These are phyloP conservation scores for Tokudaia muenninki DNA, from an alignment of 2,797 vertebrate species.

Conservation along the genomic window DNA sequence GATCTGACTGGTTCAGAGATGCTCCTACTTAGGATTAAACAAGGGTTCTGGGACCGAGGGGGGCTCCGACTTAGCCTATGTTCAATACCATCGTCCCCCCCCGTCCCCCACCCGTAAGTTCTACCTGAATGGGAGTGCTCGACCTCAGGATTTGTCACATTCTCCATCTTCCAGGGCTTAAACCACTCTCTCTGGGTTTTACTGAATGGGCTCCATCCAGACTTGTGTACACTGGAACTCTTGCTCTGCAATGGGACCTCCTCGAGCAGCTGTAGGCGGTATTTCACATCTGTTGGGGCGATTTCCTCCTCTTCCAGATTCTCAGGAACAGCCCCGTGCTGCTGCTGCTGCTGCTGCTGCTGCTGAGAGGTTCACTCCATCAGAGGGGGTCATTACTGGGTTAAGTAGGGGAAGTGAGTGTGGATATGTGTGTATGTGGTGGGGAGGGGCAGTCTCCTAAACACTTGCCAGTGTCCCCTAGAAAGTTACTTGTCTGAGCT, in stretches of 20 bases:
- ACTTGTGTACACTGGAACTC: neutral
- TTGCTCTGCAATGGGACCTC: neutral
- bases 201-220: neutral
- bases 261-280: neutral
- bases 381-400: neutral
- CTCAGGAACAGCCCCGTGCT: neutral
- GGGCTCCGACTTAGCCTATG: neutral
- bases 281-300: conserved; percentile 2
- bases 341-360: neutral
- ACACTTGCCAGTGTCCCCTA: neutral
- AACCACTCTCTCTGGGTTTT: conserved; percentile 1
- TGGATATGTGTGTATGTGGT: neutral
- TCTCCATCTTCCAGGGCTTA: conserved; percentile 48
- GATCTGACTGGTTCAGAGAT: conserved; percentile 86
- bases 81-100: neutral
- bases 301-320: neutral
- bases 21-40: conserved; percentile 75
- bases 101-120: neutral
- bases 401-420: neutral
- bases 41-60: neutral
- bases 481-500: conserved; percentile 18
- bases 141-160: conserved; percentile 84
- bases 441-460: neutral
- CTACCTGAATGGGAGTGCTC: conserved; percentile 88
- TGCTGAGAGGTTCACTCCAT: neutral